These are phyloP conservation scores for Drosophila subquinaria DNA, from an alignment of 2,888 invertebrate genomes.

Conservation along the genomic window DNA sequence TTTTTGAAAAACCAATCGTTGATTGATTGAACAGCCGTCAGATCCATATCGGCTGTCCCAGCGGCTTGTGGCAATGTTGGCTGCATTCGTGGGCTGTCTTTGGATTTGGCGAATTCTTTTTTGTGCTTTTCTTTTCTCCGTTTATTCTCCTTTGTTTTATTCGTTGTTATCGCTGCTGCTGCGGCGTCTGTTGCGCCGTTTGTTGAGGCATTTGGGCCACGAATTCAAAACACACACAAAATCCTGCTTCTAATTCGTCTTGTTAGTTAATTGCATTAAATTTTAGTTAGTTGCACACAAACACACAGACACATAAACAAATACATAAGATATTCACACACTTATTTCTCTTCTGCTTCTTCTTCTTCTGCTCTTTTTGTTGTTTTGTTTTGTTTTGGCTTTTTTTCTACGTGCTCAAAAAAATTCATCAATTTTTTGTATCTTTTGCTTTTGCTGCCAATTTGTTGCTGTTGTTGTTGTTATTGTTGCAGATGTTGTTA, in stretches of 20 bases:
- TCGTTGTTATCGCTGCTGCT: slow-evolving; percentile 19
- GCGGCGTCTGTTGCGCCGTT: slow-evolving; percentile 25
- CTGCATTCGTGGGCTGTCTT: slow-evolving; percentile 88
- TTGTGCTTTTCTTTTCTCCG: slow-evolving; percentile 6
- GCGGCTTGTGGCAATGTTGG: slow-evolving; percentile 90
- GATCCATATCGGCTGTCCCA: slow-evolving; percentile 94
- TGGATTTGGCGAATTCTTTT: slow-evolving; percentile 36
- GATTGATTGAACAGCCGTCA: slow-evolving; percentile 97
- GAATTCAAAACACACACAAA: not conserved
- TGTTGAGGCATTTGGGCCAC: slow-evolving; percentile 31
- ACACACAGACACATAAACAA: slow-evolving; percentile 15
- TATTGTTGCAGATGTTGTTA: slow-evolving; percentile 22
- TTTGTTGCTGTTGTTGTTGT: slow-evolving; percentile 42
- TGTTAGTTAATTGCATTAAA: slow-evolving; percentile 7
- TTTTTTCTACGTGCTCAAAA: slow-evolving; percentile 71
- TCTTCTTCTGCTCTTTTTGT: slow-evolving; percentile 4
- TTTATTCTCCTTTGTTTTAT: slow-evolving; percentile 9
- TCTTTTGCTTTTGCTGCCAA: slow-evolving; percentile 45
- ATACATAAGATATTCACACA: slow-evolving; percentile 29
- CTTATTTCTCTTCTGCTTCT: slow-evolving; percentile 4
- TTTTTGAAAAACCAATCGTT: slow-evolving; percentile 97
- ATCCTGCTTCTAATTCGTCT: not conserved
- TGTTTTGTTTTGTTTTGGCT: slow-evolving; percentile 22
- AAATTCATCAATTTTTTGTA: slow-evolving; percentile 56
- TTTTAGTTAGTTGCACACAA: slow-evolving; percentile 23